A percentile compares a stretch with the other conserved stretches of the same genome.
Conservation (phyloP, 2,888 invertebrate genomes). For the Pasiphila rectangulata region DNA sequence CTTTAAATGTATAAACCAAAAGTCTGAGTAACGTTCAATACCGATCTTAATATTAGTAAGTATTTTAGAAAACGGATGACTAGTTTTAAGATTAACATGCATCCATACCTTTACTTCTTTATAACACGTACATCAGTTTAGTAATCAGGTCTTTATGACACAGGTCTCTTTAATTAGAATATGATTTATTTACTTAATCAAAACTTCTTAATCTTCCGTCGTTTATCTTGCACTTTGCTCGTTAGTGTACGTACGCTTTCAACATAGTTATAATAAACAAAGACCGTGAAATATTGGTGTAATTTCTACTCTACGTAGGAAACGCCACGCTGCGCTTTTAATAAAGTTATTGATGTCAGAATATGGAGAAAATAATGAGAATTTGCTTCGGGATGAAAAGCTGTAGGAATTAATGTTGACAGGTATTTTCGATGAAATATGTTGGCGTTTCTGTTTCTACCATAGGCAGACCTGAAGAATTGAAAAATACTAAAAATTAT, state of each 20-base stretch:
- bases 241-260: neutral
- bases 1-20: no score
- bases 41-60: no score
- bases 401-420: constrained; percentile 2
- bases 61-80: no score
- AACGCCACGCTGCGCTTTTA: neutral
- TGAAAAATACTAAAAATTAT: no score
- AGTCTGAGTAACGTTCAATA: no score
- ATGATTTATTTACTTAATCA: no score
- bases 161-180: no score
- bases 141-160: neutral
- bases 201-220: no score
- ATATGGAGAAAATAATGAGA: neutral
- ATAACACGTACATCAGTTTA: neutral
- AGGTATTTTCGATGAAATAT: neutral
- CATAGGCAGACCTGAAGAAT: no score
- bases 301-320: constrained; percentile 5
- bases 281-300: neutral
- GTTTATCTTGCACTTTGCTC: neutral
- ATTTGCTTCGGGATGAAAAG: neutral
- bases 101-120: neutral
- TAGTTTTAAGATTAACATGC: no score
- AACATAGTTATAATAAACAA: neutral
- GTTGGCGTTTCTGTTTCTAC: neutral
- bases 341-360: constrained; percentile 4